These are phyloP conservation scores for Apeltes quadracus DNA, from an alignment of 2,113 vertebrate species.

Conservation along the genomic window DNA sequence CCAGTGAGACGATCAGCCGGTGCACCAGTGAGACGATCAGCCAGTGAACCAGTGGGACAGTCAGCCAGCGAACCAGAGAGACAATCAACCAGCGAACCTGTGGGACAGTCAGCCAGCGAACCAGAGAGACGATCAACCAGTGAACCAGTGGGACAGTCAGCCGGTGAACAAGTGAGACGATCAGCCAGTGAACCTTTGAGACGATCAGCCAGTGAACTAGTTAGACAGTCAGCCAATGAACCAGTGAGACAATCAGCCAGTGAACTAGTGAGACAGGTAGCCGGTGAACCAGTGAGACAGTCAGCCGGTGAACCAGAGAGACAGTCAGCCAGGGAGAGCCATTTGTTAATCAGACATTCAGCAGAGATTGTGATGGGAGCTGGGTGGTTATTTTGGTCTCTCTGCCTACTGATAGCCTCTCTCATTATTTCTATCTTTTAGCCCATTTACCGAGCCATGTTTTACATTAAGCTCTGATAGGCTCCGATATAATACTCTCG, in stretches of 20 bases:
- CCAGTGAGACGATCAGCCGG: background rate
- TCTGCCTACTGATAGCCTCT: slow-evolving; percentile 41
- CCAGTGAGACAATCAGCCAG: background rate
- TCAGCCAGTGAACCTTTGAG: no score
- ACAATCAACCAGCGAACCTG: no score
- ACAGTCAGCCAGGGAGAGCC: background rate
- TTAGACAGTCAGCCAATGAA: background rate
- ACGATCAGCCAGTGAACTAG: no score
- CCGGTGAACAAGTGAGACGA: background rate
- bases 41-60: background rate
- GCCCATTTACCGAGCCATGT: slow-evolving; percentile 62
- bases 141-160: background rate
- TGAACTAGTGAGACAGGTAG: no score
- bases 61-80: no score
- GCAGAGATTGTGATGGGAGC: slow-evolving; percentile 25
- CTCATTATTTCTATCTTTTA: slow-evolving; percentile 67
- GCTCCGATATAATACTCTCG: slow-evolving; percentile 53
- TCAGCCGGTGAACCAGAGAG: background rate
- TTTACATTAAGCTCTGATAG: slow-evolving; percentile 59
- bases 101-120: background rate
- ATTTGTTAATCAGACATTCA: slow-evolving; percentile 9
- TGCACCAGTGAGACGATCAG: background rate
- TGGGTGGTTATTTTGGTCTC: slow-evolving; percentile 41
- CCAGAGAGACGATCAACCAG: background rate
- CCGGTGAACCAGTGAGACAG: background rate